Evolutionary conservation across 2,797 vertebrate genomes (phyloP).

Genomic region (Chaenodraco wilsoni): DNA sequence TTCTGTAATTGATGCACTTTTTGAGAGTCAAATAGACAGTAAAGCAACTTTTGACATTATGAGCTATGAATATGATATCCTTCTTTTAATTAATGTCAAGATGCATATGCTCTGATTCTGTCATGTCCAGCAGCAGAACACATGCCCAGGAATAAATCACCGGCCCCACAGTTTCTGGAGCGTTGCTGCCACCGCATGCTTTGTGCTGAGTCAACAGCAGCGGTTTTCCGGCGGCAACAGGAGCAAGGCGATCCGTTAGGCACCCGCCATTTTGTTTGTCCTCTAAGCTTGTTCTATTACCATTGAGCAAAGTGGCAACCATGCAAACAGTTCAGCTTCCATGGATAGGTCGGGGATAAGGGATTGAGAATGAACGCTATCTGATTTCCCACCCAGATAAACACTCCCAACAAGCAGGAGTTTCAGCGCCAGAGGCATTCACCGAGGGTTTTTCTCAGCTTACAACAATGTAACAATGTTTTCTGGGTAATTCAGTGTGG

Average conservation of each 20-base stretch:
- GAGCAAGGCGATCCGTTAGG: slow-evolving; percentile 15
- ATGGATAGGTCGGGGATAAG: slow-evolving; percentile 30
- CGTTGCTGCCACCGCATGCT: slow-evolving; percentile 26
- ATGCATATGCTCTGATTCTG: slow-evolving; percentile 2
- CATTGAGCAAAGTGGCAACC: slow-evolving; percentile 18
- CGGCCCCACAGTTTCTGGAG: slow-evolving; percentile 27
- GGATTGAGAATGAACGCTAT: slow-evolving; percentile 33
- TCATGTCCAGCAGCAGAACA: slow-evolving; percentile 14
- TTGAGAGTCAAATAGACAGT: too few species aligned
- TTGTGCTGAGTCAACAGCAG: slow-evolving; percentile 63
- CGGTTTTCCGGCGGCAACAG: slow-evolving; percentile 46
- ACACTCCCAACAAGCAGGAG: slow-evolving; percentile 26
- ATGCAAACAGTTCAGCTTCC: slow-evolving; percentile 21
- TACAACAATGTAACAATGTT: slow-evolving; percentile 8
- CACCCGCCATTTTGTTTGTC: slow-evolving; percentile 56
- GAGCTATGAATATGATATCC: slow-evolving; percentile 27
- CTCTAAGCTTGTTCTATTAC: slow-evolving; percentile 30
- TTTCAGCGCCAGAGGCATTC: neutral
- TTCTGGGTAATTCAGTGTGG: slow-evolving; percentile 34
- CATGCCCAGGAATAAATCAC: slow-evolving; percentile 10
- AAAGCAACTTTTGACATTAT: too few species aligned
- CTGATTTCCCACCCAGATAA: slow-evolving; percentile 52
- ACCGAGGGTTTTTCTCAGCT: slow-evolving; percentile 2
- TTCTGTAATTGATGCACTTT: too few species aligned
- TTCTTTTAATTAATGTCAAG: slow-evolving; percentile 24